Percentiles rank a stretch among this genome's conserved stretches.
Evolutionary conservation across 2,888 invertebrate species (phyloP).

Genomic region (Callimorpha dominula): DNA sequence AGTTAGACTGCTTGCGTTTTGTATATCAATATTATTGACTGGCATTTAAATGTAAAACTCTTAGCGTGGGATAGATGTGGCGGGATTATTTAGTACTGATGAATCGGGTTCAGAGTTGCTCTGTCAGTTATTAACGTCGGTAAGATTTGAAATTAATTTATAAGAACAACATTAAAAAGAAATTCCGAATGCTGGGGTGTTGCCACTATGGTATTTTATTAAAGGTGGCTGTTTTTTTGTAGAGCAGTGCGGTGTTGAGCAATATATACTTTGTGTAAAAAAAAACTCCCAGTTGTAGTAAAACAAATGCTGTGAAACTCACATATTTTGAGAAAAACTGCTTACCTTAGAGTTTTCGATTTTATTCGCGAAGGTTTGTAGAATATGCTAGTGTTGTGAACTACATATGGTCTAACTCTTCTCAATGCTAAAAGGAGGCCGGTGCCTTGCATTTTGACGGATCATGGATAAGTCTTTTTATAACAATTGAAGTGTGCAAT

Average conservation of each 20-base stretch:
- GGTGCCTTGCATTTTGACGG: no score
- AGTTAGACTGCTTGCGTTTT: constrained; percentile 38
- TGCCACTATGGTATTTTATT: not conserved
- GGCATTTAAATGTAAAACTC: constrained; percentile 39
- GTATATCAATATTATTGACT: constrained; percentile 45
- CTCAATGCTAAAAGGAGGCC: no score
- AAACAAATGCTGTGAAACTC: not conserved
- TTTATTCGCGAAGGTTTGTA: not conserved
- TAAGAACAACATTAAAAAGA: not conserved
- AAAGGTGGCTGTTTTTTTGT: not conserved
- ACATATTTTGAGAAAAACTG: no score
- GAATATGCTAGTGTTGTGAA: not conserved
- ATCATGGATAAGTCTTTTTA: no score
- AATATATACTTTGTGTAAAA: not conserved
- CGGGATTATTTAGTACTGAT: constrained; percentile 30
- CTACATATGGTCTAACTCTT: not conserved
- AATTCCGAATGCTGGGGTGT: not conserved
- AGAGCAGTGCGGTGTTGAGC: not conserved
- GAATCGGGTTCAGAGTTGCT: constrained; percentile 5
- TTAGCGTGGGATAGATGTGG: constrained; percentile 21
- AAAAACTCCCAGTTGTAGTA: not conserved
- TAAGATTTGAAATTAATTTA: not conserved
- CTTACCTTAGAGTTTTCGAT: not conserved
- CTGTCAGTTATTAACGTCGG: not conserved
- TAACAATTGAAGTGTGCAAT: no score